Percentiles rank a stretch among this genome's conserved stretches.
Evolutionary conservation across 2,888 invertebrate genomes (phyloP).

Genomic region (Alitta virens): DNA sequence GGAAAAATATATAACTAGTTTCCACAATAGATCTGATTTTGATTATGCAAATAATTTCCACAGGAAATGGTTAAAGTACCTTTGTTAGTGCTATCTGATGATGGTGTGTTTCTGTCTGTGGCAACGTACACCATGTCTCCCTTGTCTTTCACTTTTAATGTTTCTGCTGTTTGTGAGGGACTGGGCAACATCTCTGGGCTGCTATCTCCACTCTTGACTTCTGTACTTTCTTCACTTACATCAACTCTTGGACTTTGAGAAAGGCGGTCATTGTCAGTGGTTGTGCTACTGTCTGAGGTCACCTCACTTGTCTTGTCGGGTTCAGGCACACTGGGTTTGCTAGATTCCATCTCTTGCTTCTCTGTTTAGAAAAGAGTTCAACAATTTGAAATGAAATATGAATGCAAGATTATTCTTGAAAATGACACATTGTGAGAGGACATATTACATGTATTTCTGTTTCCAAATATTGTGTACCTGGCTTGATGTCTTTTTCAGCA

Average conservation of each 20-base stretch:
- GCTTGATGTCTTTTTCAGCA: too few relatives aligned
- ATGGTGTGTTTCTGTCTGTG: constrained; percentile 28
- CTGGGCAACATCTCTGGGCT: not conserved
- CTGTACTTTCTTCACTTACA: too few relatives aligned
- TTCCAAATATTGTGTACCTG: too few relatives aligned
- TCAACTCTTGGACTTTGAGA: too few relatives aligned
- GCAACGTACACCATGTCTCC: constrained; percentile 50
- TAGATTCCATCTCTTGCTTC: too few relatives aligned
- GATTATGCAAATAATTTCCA: not conserved
- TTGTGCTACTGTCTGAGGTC: too few relatives aligned
- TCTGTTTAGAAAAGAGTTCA: too few relatives aligned
- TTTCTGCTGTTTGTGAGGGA: not conserved
- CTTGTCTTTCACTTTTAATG: constrained; percentile 28
- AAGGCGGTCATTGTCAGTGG: too few relatives aligned
- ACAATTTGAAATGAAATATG: too few relatives aligned
- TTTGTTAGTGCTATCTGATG: constrained; percentile 18
- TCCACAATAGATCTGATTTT: not conserved
- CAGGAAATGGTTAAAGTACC: not conserved
- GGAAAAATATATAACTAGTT: not conserved
- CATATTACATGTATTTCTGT: too few relatives aligned
- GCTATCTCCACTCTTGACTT: not conserved
- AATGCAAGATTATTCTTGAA: too few relatives aligned
- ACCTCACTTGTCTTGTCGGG: not conserved
- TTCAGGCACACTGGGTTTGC: not conserved
- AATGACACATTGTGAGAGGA: too few relatives aligned